Conservation (phyloP, 1,140 invertebrate species). For the Heliconius hermathena region DNA sequence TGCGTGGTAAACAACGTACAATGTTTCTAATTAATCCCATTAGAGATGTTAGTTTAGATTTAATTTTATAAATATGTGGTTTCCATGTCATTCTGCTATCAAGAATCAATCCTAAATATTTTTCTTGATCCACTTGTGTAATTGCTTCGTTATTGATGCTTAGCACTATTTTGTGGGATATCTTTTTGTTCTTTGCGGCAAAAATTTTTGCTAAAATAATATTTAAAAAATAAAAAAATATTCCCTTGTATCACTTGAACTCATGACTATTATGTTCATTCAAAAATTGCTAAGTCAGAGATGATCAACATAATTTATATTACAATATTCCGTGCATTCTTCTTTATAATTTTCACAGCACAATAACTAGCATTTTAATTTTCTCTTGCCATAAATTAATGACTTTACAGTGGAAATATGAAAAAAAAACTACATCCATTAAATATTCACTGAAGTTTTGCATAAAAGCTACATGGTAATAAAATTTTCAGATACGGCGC, state of each 20-base stretch:
- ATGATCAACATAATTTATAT: not conserved
- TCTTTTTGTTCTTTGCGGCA: no score
- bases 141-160: no score
- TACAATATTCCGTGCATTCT: not conserved
- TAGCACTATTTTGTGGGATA: no score
- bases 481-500: conserved; percentile 43
- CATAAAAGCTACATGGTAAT: conserved; percentile 18
- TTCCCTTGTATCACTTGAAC: not conserved
- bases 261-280: not conserved
- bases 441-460: conserved; percentile 9
- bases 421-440: not conserved
- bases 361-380: not conserved
- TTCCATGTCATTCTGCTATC: no score
- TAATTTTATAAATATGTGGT: no score
- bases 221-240: no score
- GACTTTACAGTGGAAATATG: conserved; percentile 15
- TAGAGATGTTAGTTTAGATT: no score
- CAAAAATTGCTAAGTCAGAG: not conserved
- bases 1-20: no score
- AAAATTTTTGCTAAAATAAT: no score
- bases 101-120: no score
- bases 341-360: conserved; percentile 2
- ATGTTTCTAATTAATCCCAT: no score
- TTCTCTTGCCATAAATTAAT: conserved; percentile 1
- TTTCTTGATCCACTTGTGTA: no score